Evolutionary conservation across 2,797 vertebrate species (phyloP), one percentile per base, ranked within the genome.

Genomic region (Odontamblyopus lacepedii): DNA sequence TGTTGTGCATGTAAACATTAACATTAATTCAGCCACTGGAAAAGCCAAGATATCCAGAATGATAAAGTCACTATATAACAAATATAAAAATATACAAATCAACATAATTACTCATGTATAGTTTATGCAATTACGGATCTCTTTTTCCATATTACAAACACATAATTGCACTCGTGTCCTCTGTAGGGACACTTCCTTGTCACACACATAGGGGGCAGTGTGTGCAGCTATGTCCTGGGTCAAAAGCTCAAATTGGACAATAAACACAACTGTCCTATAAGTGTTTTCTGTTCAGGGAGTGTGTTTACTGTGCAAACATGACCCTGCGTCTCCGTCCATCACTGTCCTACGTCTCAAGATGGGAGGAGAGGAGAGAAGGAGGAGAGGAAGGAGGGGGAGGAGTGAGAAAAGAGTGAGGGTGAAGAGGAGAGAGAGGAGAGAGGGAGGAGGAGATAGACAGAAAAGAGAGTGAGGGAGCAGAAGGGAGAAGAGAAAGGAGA

Each of bases 231-330:
- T 78, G 75, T 74, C 50, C 69, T 29, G 73, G 70, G 74, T 68
- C 67, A 76, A 57, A 78, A 57, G 69, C 61, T 4, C 23, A 73
- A 9, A 12, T 23, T 35, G 70, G 66, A 65, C 77, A 72, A 81
- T 76, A 84, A 88, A 89, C 83, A 87, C 26, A 79, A 80, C 83
- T 87, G 82, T 88, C 79, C 81, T 72, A 60, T 63, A 75, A 71
- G 76, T 79, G 75, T 84, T 85, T 84, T 87, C 55, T 66, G 71
- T 74, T 55, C 78, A 61, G 73, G 7, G 18, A 75, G 74, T 78
- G 60, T 83, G 79, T 91, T 86, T 85, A 84, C 75, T 83, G 75
- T 88, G 76, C 66, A 87, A 90, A 90, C 85, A 88, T 53, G 35
- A 63, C 63, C 59, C 76, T 18, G 68, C 66, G 70, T 67, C 61